phyloP scores from a whole-genome alignment of 1,140 invertebrate species.

The Drosophila murphyi region DNA sequence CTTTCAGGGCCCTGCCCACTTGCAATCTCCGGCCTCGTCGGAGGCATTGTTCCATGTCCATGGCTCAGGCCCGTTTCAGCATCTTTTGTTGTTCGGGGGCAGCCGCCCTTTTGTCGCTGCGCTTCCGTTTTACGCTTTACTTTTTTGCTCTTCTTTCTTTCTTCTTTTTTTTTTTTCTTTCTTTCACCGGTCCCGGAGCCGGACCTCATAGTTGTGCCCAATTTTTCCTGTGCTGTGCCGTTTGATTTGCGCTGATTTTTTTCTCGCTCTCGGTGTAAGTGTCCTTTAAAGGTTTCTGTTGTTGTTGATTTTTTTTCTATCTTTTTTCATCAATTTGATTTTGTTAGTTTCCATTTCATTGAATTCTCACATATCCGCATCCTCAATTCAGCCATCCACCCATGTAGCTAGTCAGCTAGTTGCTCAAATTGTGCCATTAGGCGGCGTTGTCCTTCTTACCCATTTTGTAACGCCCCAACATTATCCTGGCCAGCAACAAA shows the following conservation, averaged over 20 bases:
- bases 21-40: constrained; percentile 58
- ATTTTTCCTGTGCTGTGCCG: constrained; percentile 76
- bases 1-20: constrained; percentile 22
- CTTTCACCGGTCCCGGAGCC: constrained; percentile 36
- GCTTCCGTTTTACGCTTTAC: constrained; percentile 71
- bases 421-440: constrained; percentile 80
- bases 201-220: constrained; percentile 53
- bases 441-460: constrained; percentile 62
- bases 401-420: constrained; percentile 65
- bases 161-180: constrained; percentile 30
- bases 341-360: constrained; percentile 83
- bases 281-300: constrained; percentile 71
- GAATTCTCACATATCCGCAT: constrained; percentile 79
- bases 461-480: constrained; percentile 23
- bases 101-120: constrained; percentile 76
- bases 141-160: constrained; percentile 18
- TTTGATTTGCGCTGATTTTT: constrained; percentile 81
- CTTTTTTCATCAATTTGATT: constrained; percentile 72
- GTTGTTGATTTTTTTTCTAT: constrained; percentile 32
- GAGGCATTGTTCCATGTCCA: constrained; percentile 80
- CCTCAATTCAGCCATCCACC: constrained; percentile 42
- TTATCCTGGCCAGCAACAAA: constrained; percentile 42
- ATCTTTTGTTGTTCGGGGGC: constrained; percentile 73
- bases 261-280: constrained; percentile 34
- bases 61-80: constrained; percentile 67